These are phyloP conservation scores for Nettapus auritus DNA, from an alignment of 2,113 vertebrate species.

Conservation along the genomic window DNA sequence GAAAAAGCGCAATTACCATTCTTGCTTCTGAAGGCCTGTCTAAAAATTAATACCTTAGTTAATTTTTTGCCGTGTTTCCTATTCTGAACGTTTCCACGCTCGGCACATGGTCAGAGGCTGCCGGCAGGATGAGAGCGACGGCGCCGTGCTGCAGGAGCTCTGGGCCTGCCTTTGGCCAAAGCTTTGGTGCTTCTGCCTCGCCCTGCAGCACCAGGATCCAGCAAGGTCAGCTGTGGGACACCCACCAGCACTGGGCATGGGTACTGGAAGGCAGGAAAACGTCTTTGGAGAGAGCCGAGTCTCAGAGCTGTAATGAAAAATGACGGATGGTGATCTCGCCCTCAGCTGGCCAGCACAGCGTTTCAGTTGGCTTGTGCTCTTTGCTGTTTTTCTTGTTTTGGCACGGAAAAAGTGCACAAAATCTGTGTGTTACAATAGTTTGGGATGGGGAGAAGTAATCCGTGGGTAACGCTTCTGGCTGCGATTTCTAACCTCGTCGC, in stretches of 20 bases:
- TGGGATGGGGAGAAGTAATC: background rate
- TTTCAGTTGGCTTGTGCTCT: background rate
- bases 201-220: background rate
- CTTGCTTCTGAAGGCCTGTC: background rate
- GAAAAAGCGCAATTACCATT: background rate
- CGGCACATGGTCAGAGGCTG: background rate
- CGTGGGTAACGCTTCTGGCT: background rate
- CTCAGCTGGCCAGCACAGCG: background rate
- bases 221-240: background rate
- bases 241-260: background rate
- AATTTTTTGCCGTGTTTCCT: background rate
- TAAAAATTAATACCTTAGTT: background rate
- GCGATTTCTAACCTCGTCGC: background rate
- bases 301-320: background rate
- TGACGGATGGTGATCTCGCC: background rate
- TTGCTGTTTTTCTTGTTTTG: slow-evolving; percentile 8
- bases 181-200: background rate
- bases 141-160: background rate
- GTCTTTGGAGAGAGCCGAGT: background rate
- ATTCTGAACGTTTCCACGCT: background rate
- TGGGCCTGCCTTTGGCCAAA: background rate
- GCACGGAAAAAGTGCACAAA: background rate
- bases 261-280: background rate
- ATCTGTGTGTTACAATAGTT: background rate
- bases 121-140: fast-evolving